Base-by-base conservation (phyloP, 2,113 vertebrate species). In the Brevimyrus niger region DNA sequence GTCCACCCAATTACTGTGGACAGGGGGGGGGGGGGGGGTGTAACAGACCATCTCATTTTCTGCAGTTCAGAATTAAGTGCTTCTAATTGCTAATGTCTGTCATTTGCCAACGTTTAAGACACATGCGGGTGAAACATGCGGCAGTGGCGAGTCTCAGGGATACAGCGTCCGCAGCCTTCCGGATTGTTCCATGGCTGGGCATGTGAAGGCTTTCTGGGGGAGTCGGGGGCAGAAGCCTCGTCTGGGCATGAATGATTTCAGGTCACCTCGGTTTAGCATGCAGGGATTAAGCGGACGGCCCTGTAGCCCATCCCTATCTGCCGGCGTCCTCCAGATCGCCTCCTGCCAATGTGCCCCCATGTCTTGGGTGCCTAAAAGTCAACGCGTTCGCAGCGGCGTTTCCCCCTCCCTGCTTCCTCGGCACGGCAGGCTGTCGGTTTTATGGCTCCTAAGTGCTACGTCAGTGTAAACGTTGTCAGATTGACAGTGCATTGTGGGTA, bases 31-130 rank as follows among this genome's bases (percentile, higher is more conserved):
- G 80, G 13, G 23, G 44, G 38, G 8, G 38, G 42, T 76, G 69
- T 38, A 92, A 94, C 91, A 93, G 93, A 91, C 92, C 91, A 93
- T 92, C 48, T 91, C 19, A 93, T 93, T 95, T 94, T 94, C 87
- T 92, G 61, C 88, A 92, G 92, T 93, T 35, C 69, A 76, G 69
- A 76, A 76, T 76, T 76, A 76, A 76, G 69, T 76, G 69, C 31
- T 42, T 76, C 69, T 76, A 76, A 76, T 76, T 76, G 69, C 69
- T 76, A 38, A 76, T 38, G 69, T 35, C 69, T 35, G 35, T 76
- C 69, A 76, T 76, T 35, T 76, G 31, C 35, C 69, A 19, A 76
- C 31, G 35, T 9, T 76, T 76, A 76, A 76, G 31, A 76, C 69
- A 76, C 15, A 38, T 76, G 69, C 69, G 3, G 15, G 69, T 76